Base-by-base conservation (phyloP, 2,113 vertebrate species). In the Tachysurus fulvidraco region DNA sequence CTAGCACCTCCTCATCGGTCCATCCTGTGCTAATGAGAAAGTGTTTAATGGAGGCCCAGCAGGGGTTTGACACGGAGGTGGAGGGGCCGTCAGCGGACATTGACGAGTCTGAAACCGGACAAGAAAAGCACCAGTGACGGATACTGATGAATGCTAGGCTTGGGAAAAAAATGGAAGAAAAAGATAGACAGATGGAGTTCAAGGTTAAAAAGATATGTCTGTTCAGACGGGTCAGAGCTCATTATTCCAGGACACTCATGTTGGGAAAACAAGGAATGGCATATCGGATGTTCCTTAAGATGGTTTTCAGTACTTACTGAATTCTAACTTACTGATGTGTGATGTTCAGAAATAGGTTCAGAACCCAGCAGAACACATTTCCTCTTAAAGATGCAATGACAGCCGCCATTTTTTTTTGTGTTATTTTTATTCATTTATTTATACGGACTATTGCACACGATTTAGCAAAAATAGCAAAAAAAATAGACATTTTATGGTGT, bases 1-100 rank as follows among this genome's bases (percentile, higher is more conserved):
- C 91, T 90, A 93, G 87, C 55, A 81, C 55, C 90, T 89, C 88
- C 90, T 92, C 90, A 94, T 94, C 91, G 94, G 92, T 91, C 88
- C 87, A 91, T 91, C 93, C 89, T 85, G 88, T 84, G 85, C 89
- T 94, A 94, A 94, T 94, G 93, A 95, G 92, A 94, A 94, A 90
- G 89, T 91, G 76, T 91, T 92, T 93, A 93, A 93, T 92, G 92
- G 90, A 90, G 89, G 91, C 89, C 71, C 69, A 57, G 73, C 30
- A 46, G 78, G 80, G 59, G 83, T 57, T 88, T 88, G 87, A 71
- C 78, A 16, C 12, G 21, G 25, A 17, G 76, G 67, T 65, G 81
- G 73, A 23, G 36, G 62, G 54, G 82, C 54, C 8, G 81, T 23
- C 36, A 13, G 25, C 16, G 60, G 52, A 79, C 67, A 46, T 46